Evolutionary conservation across 1,140 invertebrate genomes (phyloP).

Genomic region (Bombus pascuorum): DNA sequence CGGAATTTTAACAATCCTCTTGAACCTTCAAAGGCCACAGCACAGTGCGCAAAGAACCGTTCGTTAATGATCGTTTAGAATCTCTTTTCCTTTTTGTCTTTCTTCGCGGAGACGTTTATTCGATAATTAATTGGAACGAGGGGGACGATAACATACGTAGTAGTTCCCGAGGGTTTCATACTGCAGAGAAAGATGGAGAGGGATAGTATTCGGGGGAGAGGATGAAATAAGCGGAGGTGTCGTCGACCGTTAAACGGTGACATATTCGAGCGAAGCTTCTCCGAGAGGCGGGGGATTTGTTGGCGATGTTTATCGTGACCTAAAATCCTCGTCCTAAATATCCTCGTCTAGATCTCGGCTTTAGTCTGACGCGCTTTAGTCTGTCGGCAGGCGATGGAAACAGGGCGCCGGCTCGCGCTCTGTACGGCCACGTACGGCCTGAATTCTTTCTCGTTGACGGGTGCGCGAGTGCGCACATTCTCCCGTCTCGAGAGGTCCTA

Average conservation of each 20-base stretch:
- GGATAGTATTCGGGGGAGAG: not conserved
- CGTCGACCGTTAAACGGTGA: not conserved
- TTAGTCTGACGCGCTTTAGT: not conserved
- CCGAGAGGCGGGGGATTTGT: not conserved
- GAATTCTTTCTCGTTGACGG: constrained; percentile 52
- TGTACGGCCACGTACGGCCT: constrained; percentile 44
- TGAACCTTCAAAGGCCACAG: not conserved
- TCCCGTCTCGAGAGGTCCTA: constrained; percentile 74
- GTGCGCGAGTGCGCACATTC: constrained; percentile 52
- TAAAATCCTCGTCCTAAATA: constrained; percentile 24
- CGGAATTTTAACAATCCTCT: constrained; percentile 29
- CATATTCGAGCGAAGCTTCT: not conserved
- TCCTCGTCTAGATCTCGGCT: constrained; percentile 34
- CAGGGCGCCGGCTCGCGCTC: not conserved
- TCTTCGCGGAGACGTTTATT: not conserved
- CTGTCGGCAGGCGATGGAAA: not conserved
- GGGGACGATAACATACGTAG: not conserved
- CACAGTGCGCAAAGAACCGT: not conserved
- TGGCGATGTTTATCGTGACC: constrained; percentile 30
- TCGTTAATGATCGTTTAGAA: constrained; percentile 5
- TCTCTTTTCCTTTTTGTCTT: not conserved
- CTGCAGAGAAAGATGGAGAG: not conserved
- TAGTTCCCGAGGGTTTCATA: not conserved
- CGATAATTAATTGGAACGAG: not conserved
- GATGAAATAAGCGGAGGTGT: not conserved